phyloP scores from a whole-genome alignment of 2,113 vertebrate species.

The Meles meles region DNA sequence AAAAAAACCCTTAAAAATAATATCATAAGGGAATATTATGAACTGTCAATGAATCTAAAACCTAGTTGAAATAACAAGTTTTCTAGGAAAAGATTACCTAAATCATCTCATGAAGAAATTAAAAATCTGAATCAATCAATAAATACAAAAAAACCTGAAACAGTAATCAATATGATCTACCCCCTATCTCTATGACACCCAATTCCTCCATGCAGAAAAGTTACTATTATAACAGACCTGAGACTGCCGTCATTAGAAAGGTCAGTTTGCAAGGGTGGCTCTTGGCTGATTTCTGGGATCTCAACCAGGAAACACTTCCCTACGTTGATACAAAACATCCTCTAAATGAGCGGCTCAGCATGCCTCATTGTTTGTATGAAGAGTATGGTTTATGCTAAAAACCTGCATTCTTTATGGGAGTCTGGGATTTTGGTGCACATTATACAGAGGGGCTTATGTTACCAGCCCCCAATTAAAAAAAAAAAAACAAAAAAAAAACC shows the following conservation, averaged over 20 bases:
- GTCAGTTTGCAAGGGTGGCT: neutral
- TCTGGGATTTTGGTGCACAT: neutral
- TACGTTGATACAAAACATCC: neutral
- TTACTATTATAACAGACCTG: neutral
- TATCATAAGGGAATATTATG: neutral
- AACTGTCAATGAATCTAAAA: neutral
- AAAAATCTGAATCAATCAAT: neutral
- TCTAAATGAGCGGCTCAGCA: neutral
- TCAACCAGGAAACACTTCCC: neutral
- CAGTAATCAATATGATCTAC: neutral
- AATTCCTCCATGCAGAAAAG: neutral
- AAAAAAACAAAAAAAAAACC: neutral
- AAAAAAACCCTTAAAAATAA: neutral
- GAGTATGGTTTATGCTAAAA: neutral
- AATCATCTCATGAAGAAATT: neutral
- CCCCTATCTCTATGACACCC: neutral
- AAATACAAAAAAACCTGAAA: neutral
- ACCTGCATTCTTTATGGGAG: neutral
- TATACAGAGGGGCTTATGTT: neutral
- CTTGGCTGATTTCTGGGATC: neutral
- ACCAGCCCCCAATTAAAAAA: neutral
- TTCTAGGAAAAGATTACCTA: neutral
- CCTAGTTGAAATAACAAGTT: neutral
- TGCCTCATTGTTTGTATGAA: neutral
- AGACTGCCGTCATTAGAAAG: neutral